Evolutionary conservation across 2,888 invertebrate genomes (phyloP), one percentile per base, ranked within the genome.

Genomic region (Phyto melanocephala): DNA sequence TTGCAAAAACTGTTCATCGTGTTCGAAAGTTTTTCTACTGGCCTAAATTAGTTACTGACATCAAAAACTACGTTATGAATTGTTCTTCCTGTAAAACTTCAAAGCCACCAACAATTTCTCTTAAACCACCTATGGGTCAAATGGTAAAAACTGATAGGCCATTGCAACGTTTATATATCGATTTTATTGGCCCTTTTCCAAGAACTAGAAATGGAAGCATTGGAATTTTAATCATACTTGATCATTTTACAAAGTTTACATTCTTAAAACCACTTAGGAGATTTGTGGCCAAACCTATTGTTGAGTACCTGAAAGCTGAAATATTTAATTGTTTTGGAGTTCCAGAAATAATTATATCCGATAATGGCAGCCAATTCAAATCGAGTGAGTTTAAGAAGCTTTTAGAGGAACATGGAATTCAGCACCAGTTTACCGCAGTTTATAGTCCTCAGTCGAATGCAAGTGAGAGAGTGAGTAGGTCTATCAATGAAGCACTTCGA

Each of bases 401-500:
- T 42, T n/a, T 65, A 2, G n/a, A 24, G 0, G 15, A 40, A 5
- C 40, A 13, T 33, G 54, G 54, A 0, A 40, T 68, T 15, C n/a
- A 24, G 2, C 67, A 68, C 40, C 37, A 40, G 15, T 54, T 2
- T 13, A 68, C 67, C 3, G 37, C 37, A 1, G 67, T 28, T 6
- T 15, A 67, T 11, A 54, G 37, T 28, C 54, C 67, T 1, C 67
- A 68, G 15, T 15, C 54, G 1, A 68, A 52, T 15, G 54, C 68
- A 1, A 28, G 54, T 13, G 54, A 68, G 13, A 54, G 68, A 6
- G 68, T 68, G 0, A 68, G 42, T 33, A n/a, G 54, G 3, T 56
- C 40, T 1, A 70, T 70, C 10, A 68, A 67, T 52, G 24, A 67
- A 5, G 40, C 67, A 1, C 11, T 67, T 0, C 37, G 52, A 0